Conservation (phyloP, 2,113 vertebrate genomes). For the Rhabdornis inornatus region DNA sequence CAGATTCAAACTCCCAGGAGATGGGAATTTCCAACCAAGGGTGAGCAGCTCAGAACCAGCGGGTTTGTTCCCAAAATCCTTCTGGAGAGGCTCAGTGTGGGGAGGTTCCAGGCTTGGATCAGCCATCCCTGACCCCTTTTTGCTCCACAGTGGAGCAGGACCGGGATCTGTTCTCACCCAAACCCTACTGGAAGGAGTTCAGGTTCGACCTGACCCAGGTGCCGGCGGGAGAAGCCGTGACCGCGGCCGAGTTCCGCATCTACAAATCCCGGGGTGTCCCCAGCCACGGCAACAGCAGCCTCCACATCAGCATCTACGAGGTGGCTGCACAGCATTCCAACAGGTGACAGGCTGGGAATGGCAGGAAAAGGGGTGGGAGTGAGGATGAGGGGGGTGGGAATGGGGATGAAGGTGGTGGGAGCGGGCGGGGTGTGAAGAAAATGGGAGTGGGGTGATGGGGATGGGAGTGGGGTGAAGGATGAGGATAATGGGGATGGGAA, state of each 20-base stretch:
- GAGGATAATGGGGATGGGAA: too few relatives aligned
- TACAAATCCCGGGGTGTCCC: slow-evolving; percentile 83
- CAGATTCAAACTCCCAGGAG: rapidly evolving
- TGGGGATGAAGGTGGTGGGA: too few relatives aligned
- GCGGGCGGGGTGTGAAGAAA: rapidly evolving
- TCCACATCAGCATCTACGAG: slow-evolving; percentile 89
- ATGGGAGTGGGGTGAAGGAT: rapidly evolving
- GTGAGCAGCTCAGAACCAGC: rapidly evolving
- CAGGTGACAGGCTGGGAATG: slow-evolving; percentile 67
- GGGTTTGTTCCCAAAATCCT: rapidly evolving
- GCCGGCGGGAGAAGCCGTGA: slow-evolving; percentile 86
- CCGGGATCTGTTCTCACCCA: slow-evolving; percentile 79
- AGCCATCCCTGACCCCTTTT: neutral
- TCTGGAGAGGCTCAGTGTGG: rapidly evolving
- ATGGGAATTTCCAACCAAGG: rapidly evolving
- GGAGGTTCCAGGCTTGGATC: neutral
- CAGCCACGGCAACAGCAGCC: slow-evolving; percentile 78
- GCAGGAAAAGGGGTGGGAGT: too few relatives aligned
- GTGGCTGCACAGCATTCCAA: slow-evolving; percentile 79
- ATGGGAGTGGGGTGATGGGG: neutral
- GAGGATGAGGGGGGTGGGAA: too few relatives aligned
- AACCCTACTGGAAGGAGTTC: slow-evolving; percentile 96
- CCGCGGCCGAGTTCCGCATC: slow-evolving; percentile 90
- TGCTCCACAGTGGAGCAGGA: slow-evolving; percentile 86
- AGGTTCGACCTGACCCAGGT: slow-evolving; percentile 90